Evolutionary conservation across 1,140 invertebrate genomes (phyloP).

Genomic region (Drosophila cardini): DNA sequence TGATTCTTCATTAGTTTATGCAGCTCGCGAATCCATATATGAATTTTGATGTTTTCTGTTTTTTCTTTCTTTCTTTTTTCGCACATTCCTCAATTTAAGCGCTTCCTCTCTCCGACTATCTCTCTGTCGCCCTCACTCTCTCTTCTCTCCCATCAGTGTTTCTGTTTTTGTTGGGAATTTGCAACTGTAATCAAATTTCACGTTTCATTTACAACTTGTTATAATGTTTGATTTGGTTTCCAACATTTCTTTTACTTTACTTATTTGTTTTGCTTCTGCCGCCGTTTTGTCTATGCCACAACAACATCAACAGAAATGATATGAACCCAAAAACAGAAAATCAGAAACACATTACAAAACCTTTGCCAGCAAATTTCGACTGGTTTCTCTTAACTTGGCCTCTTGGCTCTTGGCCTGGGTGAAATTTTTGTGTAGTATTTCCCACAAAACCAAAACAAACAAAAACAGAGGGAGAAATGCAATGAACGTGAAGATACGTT

Average conservation of each 20-base stretch:
- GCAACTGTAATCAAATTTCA: constrained; percentile 67
- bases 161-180: constrained; percentile 53
- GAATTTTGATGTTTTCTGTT: constrained; percentile 33
- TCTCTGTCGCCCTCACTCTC: not conserved
- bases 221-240: constrained; percentile 57
- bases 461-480: constrained; percentile 25
- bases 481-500: constrained; percentile 19
- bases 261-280: constrained; percentile 34
- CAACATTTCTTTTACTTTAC: not conserved
- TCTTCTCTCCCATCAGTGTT: constrained; percentile 10
- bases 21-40: constrained; percentile 39
- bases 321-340: constrained; percentile 23
- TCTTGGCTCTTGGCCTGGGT: constrained; percentile 38
- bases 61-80: constrained; percentile 7
- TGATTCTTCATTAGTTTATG: constrained; percentile 53
- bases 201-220: constrained; percentile 67
- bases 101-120: not conserved
- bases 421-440: constrained; percentile 34
- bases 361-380: constrained; percentile 46
- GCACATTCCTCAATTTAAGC: constrained; percentile 22
- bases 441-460: constrained; percentile 4
- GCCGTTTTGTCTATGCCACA: constrained; percentile 70
- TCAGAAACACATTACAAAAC: constrained; percentile 37
- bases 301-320: constrained; percentile 26
- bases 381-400: constrained; percentile 19